These are phyloP conservation scores for Dicaeum eximium DNA, from an alignment of 2,113 vertebrate genomes.

Conservation along the genomic window DNA sequence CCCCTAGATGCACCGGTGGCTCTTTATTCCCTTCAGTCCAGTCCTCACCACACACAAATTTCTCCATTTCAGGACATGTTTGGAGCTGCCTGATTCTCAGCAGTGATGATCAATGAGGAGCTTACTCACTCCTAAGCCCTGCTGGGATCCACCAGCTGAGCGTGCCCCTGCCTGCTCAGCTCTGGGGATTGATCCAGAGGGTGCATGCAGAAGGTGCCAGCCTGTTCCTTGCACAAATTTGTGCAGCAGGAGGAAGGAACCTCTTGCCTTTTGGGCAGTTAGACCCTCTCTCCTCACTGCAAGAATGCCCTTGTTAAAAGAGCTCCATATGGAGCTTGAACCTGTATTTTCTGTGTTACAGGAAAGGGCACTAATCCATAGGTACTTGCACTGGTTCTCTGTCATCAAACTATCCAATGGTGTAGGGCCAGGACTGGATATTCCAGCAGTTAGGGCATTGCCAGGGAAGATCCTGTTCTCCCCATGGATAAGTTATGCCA, in stretches of 20 bases:
- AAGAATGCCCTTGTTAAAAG: background rate
- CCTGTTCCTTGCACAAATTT: background rate
- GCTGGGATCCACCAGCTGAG: background rate
- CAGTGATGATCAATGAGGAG: background rate
- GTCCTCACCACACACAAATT: background rate
- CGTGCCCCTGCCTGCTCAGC: background rate
- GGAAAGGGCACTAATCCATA: background rate
- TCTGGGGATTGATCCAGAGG: background rate
- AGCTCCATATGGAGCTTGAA: background rate
- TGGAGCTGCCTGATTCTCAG: conserved; percentile 10
- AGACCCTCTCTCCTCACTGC: background rate
- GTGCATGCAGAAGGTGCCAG: background rate
- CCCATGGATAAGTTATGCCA: background rate
- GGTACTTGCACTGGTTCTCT: background rate
- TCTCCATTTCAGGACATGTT: conserved; percentile 12
- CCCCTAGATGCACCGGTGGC: background rate
- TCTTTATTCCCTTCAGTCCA: background rate
- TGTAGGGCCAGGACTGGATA: background rate
- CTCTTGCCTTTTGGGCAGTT: background rate
- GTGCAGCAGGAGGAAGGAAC: background rate
- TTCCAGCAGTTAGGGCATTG: background rate
- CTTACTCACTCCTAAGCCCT: conserved; percentile 30
- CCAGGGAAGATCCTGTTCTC: background rate
- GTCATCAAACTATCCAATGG: fast-evolving
- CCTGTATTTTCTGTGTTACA: background rate